Evolutionary conservation across 2,888 invertebrate species (phyloP).

Genomic region (Cerastis leucographa): DNA sequence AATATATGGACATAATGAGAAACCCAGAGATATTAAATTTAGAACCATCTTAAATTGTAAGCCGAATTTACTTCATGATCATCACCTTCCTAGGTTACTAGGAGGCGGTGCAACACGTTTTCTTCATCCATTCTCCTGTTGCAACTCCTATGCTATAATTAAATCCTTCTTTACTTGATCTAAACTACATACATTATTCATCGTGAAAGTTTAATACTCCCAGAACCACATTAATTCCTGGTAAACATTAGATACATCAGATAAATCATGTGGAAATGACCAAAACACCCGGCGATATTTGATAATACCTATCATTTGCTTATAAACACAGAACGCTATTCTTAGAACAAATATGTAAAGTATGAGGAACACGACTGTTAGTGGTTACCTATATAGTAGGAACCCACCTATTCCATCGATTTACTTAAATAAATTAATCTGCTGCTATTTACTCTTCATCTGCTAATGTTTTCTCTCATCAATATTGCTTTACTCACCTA

Average conservation of each 20-base stretch:
- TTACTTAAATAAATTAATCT: not conserved
- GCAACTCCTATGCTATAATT: too few species aligned
- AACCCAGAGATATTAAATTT: not conserved
- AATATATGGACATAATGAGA: too few species aligned
- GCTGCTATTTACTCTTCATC: not conserved
- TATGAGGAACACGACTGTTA: not conserved
- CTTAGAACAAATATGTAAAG: constrained; percentile 22
- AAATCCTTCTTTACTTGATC: not conserved
- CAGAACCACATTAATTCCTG: not conserved
- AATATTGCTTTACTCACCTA: not conserved
- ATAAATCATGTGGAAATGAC: constrained; percentile 2
- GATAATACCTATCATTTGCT: constrained; percentile 3
- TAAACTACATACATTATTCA: not conserved
- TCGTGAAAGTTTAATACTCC: not conserved
- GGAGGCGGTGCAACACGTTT: too few species aligned
- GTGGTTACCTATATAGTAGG: not conserved
- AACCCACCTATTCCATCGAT: not conserved
- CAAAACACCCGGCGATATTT: constrained; percentile 14
- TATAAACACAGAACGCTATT: constrained; percentile 16
- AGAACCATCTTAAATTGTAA: not conserved
- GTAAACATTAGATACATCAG: not conserved
- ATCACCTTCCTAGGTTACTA: too few species aligned
- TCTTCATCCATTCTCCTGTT: not conserved
- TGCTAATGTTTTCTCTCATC: constrained; percentile 1
- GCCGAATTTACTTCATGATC: not conserved